Conservation (phyloP, 2,888 invertebrate species). For the Caradrina clavipalpis region DNA sequence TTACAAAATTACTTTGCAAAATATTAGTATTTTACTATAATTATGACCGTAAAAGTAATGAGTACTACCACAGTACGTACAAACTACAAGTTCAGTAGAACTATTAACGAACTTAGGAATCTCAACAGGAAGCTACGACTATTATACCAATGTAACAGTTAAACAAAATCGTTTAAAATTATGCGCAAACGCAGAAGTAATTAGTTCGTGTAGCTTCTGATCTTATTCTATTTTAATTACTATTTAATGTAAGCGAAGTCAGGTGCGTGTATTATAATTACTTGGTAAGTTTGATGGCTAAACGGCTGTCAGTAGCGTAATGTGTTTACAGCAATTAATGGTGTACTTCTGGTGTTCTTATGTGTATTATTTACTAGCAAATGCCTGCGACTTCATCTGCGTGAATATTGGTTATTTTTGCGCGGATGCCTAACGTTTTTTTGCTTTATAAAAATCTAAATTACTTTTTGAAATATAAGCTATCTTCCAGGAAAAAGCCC, state of each 20-base stretch:
- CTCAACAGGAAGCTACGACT: slow-evolving; percentile 34
- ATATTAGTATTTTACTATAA: not conserved
- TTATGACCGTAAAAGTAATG: slow-evolving; percentile 8
- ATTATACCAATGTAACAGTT: slow-evolving; percentile 41
- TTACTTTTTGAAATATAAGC: too few species aligned
- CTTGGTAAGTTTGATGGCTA: slow-evolving; percentile 57
- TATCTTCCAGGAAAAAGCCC: too few species aligned
- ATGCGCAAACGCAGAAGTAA: slow-evolving; percentile 61
- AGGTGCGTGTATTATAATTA: slow-evolving; percentile 61
- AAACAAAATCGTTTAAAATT: slow-evolving; percentile 64
- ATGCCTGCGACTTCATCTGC: too few species aligned
- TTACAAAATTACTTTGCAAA: not conserved
- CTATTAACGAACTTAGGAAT: slow-evolving; percentile 24
- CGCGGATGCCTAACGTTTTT: too few species aligned
- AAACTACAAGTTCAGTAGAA: not conserved
- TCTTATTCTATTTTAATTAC: slow-evolving; percentile 65
- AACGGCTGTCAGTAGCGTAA: slow-evolving; percentile 53
- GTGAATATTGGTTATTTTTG: too few species aligned
- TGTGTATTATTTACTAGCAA: not conserved
- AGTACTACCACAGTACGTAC: not conserved
- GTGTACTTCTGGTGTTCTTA: slow-evolving; percentile 33
- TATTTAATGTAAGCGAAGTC: slow-evolving; percentile 48
- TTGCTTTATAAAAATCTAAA: too few species aligned
- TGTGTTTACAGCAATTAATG: slow-evolving; percentile 54
- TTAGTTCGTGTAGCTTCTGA: slow-evolving; percentile 61